Evolutionary conservation across 2,113 vertebrate genomes (phyloP).

Genomic region (Eubucco bourcierii): DNA sequence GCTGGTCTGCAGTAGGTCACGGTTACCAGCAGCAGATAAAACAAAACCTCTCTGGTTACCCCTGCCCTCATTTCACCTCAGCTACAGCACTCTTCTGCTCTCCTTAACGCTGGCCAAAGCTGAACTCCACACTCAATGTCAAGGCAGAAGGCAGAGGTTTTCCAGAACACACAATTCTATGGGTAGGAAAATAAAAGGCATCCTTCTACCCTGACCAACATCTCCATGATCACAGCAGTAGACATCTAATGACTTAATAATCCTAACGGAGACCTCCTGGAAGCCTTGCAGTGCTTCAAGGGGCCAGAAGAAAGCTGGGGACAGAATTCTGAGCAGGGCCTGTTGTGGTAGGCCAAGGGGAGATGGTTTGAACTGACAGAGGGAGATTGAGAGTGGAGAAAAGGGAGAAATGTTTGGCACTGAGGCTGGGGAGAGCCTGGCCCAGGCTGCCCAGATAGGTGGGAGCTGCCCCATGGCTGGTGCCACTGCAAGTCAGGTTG

Average conservation of each 20-base stretch:
- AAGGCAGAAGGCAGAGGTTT: not conserved
- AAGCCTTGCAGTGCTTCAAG: no score
- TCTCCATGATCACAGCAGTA: not conserved
- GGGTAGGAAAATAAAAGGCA: not conserved
- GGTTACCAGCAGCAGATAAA: not conserved
- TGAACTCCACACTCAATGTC: not conserved
- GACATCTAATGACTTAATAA: not conserved
- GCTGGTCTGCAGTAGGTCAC: not conserved
- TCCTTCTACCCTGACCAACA: not conserved
- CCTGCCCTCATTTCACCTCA: not conserved
- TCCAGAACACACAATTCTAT: not conserved
- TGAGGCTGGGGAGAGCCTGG: no score
- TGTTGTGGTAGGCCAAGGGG: no score
- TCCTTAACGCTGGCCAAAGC: not conserved
- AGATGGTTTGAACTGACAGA: no score
- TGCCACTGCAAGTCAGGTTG: no score
- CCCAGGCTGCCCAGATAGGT: no score
- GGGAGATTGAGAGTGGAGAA: no score
- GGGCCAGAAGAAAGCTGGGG: no score
- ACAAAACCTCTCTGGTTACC: not conserved
- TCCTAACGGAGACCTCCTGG: no score
- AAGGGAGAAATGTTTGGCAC: no score
- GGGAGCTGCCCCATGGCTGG: no score
- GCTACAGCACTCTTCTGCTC: not conserved
- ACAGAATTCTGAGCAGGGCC: no score